phyloP scores from a whole-genome alignment of 2,888 invertebrate genomes.

The Dugesia japonica region DNA sequence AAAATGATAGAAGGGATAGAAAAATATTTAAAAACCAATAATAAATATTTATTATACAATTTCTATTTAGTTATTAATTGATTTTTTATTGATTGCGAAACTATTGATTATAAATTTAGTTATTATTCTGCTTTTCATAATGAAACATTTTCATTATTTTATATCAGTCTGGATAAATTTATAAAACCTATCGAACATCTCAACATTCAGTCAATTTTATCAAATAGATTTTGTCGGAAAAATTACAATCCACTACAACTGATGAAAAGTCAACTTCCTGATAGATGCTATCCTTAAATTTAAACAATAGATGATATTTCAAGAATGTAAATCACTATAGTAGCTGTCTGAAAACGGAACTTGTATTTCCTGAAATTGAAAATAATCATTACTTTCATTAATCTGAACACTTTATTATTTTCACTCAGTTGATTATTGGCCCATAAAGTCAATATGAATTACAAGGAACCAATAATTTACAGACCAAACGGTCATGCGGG shows the following conservation, averaged over 20 bases:
- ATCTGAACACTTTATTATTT: neutral
- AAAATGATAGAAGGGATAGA: too few species aligned
- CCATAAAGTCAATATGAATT: neutral
- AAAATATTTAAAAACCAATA: too few species aligned
- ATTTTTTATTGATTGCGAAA: too few species aligned
- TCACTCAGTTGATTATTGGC: neutral
- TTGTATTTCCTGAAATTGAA: neutral
- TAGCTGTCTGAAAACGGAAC: neutral
- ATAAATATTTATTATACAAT: too few species aligned
- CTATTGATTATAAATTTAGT: too few species aligned
- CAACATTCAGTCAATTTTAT: too few species aligned
- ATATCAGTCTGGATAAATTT: too few species aligned
- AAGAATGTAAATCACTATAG: neutral
- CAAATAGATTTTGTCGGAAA: too few species aligned
- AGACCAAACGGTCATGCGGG: neutral
- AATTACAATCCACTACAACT: neutral
- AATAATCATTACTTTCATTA: neutral
- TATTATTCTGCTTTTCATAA: too few species aligned
- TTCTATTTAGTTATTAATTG: too few species aligned
- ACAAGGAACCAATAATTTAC: neutral
- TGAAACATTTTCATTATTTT: too few species aligned
- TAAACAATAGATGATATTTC: neutral
- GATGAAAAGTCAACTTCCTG: neutral
- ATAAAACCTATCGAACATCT: too few species aligned
- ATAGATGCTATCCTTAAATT: neutral